These are phyloP conservation scores for Cottoperca gobio DNA, from an alignment of 2,797 vertebrate species.

Conservation along the genomic window DNA sequence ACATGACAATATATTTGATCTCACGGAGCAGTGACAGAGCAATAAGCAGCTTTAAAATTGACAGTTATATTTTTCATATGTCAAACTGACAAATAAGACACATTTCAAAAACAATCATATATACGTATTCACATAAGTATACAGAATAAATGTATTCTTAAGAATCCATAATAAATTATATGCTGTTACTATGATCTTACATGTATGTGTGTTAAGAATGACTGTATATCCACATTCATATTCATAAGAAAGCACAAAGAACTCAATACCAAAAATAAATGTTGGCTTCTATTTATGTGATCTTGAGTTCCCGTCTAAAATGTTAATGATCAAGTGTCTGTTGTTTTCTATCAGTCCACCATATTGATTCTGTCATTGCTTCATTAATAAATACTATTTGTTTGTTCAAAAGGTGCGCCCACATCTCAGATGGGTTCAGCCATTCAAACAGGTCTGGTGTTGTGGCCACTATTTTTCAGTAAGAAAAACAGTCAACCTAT, in stretches of 20 bases:
- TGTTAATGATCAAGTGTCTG: not conserved
- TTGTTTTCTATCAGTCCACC: not conserved
- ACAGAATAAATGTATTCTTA: not conserved
- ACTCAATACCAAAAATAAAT: too few species aligned
- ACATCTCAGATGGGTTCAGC: not conserved
- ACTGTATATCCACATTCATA: not conserved
- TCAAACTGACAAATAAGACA: slow-evolving; percentile 14
- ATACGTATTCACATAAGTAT: not conserved
- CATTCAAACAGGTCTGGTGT: not conserved
- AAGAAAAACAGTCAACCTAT: not conserved
- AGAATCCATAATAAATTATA: not conserved
- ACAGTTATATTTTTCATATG: not conserved
- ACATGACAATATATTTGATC: slow-evolving; percentile 21
- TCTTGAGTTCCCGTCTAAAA: not conserved
- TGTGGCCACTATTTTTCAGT: not conserved
- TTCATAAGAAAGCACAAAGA: not conserved
- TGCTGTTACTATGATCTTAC: not conserved
- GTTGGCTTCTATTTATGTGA: not conserved
- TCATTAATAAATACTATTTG: not conserved
- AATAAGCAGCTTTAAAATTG: slow-evolving; percentile 22
- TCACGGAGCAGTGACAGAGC: slow-evolving; percentile 17
- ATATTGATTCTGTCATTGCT: not conserved
- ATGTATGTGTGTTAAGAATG: not conserved
- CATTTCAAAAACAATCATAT: not conserved
- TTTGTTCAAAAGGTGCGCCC: not conserved